phyloP scores from a whole-genome alignment of 2,113 vertebrate species.

The Desmodus rotundus region DNA sequence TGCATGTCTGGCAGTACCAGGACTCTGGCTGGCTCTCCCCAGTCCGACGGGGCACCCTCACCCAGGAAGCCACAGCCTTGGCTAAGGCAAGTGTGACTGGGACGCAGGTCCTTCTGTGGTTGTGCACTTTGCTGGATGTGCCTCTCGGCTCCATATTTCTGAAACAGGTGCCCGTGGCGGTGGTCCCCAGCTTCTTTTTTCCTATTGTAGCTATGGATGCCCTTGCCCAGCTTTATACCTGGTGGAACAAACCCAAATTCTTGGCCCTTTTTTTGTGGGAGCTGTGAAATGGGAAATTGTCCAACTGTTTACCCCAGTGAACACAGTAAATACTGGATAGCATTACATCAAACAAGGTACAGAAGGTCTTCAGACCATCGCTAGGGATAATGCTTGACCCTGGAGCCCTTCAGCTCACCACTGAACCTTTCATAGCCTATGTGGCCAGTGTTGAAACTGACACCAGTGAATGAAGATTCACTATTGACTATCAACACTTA shows the following conservation, averaged over 20 bases:
- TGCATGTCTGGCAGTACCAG: neutral
- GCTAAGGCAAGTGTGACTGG: neutral
- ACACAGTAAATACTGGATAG: neutral
- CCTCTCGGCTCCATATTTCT: neutral
- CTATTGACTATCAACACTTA: neutral
- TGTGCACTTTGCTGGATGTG: neutral
- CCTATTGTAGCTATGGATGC: neutral
- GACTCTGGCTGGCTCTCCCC: neutral
- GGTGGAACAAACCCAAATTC: neutral
- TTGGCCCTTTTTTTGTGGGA: neutral
- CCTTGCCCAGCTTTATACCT: neutral
- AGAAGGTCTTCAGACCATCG: neutral
- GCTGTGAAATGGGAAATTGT: neutral
- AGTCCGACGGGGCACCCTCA: neutral
- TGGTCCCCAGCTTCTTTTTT: neutral
- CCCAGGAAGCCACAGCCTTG: neutral
- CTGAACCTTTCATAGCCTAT: neutral
- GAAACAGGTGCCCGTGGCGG: neutral
- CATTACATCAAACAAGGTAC: neutral
- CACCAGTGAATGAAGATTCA: neutral
- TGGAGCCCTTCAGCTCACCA: neutral
- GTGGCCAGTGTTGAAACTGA: neutral
- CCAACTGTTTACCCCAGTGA: neutral
- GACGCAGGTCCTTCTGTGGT: fast-evolving
- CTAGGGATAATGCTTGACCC: neutral